phyloP scores from a whole-genome alignment of 2,113 vertebrate genomes.

The Heptranchias perlo region DNA sequence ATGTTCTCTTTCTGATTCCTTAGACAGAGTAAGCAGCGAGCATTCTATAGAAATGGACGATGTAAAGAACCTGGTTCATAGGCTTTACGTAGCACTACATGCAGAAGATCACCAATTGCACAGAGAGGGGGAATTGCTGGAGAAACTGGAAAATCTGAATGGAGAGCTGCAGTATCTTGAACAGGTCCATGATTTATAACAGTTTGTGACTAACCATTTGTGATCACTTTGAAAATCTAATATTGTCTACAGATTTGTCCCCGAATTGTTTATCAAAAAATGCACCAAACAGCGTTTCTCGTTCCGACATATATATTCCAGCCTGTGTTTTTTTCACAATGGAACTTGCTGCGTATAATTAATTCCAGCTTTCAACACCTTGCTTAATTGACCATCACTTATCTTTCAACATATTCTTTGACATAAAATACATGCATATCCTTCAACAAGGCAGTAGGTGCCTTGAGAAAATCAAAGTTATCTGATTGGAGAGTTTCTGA shows the following conservation, averaged over 20 bases:
- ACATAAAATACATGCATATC: no score
- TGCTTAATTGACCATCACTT: neutral
- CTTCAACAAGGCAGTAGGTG: neutral
- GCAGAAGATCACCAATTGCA: slow-evolving; percentile 67
- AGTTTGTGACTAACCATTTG: neutral
- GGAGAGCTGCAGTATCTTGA: slow-evolving; percentile 76
- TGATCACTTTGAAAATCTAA: neutral
- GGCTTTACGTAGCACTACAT: slow-evolving; percentile 71
- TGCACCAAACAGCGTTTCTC: neutral
- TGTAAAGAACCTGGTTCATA: slow-evolving; percentile 72
- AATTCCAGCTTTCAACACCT: neutral
- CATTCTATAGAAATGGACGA: slow-evolving; percentile 57
- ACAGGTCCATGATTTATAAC: slow-evolving; percentile 60
- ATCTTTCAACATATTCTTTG: neutral
- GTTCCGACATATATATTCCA: no score
- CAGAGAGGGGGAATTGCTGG: slow-evolving; percentile 68
- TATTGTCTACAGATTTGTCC: neutral
- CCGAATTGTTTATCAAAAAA: neutral
- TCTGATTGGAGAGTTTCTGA: neutral
- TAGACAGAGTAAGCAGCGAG: slow-evolving; percentile 58
- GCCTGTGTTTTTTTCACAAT: neutral
- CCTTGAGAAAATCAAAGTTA: neutral
- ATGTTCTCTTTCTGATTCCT: slow-evolving; percentile 33
- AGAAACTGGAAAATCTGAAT: slow-evolving; percentile 68
- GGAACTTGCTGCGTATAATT: neutral